These are phyloP conservation scores for Datnioides undecimradiatus DNA, from an alignment of 2,113 vertebrate genomes.

Conservation along the genomic window DNA sequence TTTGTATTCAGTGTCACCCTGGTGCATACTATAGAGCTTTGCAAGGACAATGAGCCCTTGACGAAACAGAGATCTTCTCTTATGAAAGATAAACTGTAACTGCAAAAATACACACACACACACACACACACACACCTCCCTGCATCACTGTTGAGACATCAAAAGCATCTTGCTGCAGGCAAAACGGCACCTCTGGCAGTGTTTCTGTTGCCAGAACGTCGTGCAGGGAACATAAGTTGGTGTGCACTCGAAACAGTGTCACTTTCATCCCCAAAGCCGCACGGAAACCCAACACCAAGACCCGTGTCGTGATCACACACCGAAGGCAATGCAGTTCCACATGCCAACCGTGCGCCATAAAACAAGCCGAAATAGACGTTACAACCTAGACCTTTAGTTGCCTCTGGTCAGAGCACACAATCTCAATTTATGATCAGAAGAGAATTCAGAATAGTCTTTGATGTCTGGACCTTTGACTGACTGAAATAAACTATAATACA, in stretches of 20 bases:
- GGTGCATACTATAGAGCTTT: not conserved
- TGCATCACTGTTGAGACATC: not conserved
- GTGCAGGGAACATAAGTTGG: not conserved
- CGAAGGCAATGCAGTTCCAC: not conserved
- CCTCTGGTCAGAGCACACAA: not conserved
- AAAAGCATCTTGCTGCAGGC: conserved; percentile 7
- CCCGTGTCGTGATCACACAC: conserved; percentile 7
- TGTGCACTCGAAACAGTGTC: conserved; percentile 2
- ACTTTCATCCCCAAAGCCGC: not conserved
- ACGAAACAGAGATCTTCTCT: conserved; percentile 9
- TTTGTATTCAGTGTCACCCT: not conserved
- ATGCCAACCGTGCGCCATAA: not conserved
- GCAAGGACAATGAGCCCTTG: not conserved
- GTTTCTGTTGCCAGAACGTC: conserved; percentile 24
- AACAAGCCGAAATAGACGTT: conserved; percentile 61
- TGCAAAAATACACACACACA: not conserved
- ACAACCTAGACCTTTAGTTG: conserved; percentile 23
- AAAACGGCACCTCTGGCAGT: not conserved
- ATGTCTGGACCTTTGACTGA: not conserved
- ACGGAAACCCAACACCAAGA: conserved; percentile 58
- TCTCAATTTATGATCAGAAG: conserved; percentile 34
- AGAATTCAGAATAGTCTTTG: conserved; percentile 34
- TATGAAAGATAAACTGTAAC: not conserved
- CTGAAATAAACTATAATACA: not conserved
- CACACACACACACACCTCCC: not conserved